These are phyloP conservation scores for Athalia rosae DNA, from an alignment of 2,888 invertebrate species.

Conservation along the genomic window DNA sequence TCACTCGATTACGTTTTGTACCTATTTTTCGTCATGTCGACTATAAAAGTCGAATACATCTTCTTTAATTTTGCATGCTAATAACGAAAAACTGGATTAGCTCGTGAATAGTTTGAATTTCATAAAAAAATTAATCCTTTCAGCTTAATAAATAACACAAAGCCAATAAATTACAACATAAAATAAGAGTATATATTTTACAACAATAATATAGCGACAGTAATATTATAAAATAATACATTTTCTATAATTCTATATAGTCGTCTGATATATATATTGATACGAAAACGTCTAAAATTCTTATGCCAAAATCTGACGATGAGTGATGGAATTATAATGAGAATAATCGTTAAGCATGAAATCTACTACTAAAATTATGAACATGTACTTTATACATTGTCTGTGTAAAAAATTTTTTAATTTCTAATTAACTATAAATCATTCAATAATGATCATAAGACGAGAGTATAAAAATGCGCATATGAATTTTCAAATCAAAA, in stretches of 20 bases:
- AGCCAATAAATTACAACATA: conserved; percentile 37
- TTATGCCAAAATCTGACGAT: conserved; percentile 20
- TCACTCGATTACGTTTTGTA: conserved; percentile 58
- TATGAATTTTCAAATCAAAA: background rate
- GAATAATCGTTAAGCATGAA: conserved; percentile 24
- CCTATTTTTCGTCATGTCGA: background rate
- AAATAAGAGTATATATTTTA: conserved; percentile 43
- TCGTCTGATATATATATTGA: conserved; percentile 21
- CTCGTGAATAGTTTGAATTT: background rate
- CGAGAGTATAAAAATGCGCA: conserved; percentile 29
- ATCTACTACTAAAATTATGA: conserved; percentile 24
- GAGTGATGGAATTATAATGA: conserved; percentile 16
- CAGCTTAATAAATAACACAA: conserved; percentile 11
- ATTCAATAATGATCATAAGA: conserved; percentile 14
- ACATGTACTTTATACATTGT: conserved; percentile 27
- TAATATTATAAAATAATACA: conserved; percentile 41
- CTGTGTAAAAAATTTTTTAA: conserved; percentile 10
- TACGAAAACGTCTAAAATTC: conserved; percentile 15
- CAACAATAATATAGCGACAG: conserved; percentile 25
- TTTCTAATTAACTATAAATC: conserved; percentile 15
- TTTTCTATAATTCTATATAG: conserved; percentile 24
- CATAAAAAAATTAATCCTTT: background rate
- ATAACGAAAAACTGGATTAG: background rate
- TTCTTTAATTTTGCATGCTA: background rate
- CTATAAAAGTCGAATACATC: background rate